phyloP scores from a whole-genome alignment of 2,797 vertebrate species.

The Cuculus canorus region DNA sequence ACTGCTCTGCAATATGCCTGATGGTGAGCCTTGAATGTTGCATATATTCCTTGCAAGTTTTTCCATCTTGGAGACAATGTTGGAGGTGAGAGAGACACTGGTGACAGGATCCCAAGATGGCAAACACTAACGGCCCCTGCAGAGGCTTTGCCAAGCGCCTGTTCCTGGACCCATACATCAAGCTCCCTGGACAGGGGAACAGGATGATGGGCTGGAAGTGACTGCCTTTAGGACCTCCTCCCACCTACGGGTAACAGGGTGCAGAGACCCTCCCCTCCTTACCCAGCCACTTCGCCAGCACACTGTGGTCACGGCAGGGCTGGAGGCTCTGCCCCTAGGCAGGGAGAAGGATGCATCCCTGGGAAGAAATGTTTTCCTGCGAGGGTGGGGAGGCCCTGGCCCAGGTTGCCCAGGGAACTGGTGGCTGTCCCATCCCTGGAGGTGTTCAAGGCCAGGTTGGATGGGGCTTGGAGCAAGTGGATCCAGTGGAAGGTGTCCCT shows the following conservation, averaged over 20 bases:
- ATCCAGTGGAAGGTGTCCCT: too few relatives aligned
- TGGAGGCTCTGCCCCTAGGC: neutral
- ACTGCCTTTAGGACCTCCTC: neutral
- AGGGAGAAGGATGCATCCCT: neutral
- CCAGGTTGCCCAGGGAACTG: too few relatives aligned
- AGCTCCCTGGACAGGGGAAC: accelerated
- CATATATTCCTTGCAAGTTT: neutral
- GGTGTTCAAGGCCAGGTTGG: too few relatives aligned
- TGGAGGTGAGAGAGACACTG: neutral
- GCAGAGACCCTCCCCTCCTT: neutral
- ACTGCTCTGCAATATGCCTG: neutral
- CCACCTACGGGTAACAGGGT: accelerated
- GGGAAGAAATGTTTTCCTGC: too few relatives aligned
- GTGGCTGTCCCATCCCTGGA: too few relatives aligned
- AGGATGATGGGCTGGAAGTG: neutral
- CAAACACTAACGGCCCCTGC: neutral
- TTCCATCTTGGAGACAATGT: accelerated
- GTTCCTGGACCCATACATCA: accelerated
- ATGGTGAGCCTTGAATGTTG: neutral
- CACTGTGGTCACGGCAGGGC: accelerated
- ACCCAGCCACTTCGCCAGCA: neutral
- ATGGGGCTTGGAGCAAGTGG: too few relatives aligned
- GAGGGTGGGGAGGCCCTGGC: too few relatives aligned
- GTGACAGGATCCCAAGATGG: neutral
- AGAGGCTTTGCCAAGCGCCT: neutral